These are phyloP conservation scores for Craseonycteris thonglongyai DNA, from an alignment of 2,113 vertebrate species.

Conservation along the genomic window DNA sequence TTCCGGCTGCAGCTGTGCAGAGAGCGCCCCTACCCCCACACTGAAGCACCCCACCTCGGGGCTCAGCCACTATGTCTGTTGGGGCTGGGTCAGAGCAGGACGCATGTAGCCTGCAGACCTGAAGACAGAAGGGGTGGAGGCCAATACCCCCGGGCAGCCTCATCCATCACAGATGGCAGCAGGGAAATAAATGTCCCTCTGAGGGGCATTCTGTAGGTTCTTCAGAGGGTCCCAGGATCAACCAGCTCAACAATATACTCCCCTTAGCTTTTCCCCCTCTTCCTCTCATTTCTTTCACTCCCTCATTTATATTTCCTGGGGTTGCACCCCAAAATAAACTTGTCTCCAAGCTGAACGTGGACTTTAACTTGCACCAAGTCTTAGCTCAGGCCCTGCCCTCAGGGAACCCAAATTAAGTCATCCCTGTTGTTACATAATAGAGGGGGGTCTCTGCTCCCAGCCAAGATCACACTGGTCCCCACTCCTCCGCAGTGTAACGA, in stretches of 20 bases:
- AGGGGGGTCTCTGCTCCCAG: neutral
- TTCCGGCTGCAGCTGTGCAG: neutral
- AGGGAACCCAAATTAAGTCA: neutral
- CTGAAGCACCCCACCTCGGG: neutral
- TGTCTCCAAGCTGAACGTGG: neutral
- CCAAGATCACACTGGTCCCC: neutral
- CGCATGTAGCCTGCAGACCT: neutral
- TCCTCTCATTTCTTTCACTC: neutral
- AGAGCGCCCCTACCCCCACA: too few species aligned
- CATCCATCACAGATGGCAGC: neutral
- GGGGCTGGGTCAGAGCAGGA: neutral
- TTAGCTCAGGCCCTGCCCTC: neutral
- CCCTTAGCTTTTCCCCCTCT: neutral
- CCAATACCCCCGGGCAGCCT: neutral
- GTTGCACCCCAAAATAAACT: neutral
- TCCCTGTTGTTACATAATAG: fast-evolving
- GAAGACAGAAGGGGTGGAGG: neutral
- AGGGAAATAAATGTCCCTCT: neutral
- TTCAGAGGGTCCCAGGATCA: neutral
- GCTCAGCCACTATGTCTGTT: neutral
- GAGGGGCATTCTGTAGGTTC: neutral
- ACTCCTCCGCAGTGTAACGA: neutral
- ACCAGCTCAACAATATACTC: neutral
- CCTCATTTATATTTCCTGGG: neutral
- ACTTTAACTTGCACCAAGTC: neutral